These are phyloP conservation scores for Capra hircus DNA, from an alignment of 2,113 vertebrate genomes.

Conservation along the genomic window DNA sequence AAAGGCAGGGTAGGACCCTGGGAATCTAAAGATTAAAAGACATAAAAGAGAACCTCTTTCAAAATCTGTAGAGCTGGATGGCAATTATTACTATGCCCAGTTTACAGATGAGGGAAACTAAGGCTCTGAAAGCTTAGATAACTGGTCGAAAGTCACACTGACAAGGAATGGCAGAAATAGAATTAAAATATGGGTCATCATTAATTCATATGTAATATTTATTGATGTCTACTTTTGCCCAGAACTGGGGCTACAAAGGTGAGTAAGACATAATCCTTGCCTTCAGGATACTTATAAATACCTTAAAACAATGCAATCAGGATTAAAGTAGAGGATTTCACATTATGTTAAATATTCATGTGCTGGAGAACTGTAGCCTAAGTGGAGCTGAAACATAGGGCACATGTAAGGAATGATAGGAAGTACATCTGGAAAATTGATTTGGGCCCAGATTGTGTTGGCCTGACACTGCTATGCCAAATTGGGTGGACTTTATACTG, in stretches of 20 bases:
- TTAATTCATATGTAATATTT: neutral
- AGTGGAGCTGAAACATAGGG: neutral
- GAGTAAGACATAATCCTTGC: neutral
- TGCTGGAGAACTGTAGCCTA: neutral
- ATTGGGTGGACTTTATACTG: neutral
- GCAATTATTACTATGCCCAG: neutral
- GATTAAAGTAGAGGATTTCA: neutral
- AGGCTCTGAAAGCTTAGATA: neutral
- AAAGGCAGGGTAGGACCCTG: neutral
- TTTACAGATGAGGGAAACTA: slow-evolving; percentile 22
- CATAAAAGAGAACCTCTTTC: neutral
- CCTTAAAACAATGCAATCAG: neutral
- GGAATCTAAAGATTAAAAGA: neutral
- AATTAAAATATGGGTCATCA: neutral
- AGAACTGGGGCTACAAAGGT: neutral
- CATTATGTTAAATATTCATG: neutral
- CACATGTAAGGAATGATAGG: neutral
- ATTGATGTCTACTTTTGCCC: neutral
- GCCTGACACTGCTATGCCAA: slow-evolving; percentile 14
- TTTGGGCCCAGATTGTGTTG: neutral
- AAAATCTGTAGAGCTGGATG: neutral
- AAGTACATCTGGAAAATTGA: slow-evolving; percentile 17
- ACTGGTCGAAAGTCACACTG: neutral
- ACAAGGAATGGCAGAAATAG: neutral
- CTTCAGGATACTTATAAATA: neutral